Evolutionary conservation across 2,797 vertebrate genomes (phyloP).

Genomic region (Pantherophis alleghaniensis): DNA sequence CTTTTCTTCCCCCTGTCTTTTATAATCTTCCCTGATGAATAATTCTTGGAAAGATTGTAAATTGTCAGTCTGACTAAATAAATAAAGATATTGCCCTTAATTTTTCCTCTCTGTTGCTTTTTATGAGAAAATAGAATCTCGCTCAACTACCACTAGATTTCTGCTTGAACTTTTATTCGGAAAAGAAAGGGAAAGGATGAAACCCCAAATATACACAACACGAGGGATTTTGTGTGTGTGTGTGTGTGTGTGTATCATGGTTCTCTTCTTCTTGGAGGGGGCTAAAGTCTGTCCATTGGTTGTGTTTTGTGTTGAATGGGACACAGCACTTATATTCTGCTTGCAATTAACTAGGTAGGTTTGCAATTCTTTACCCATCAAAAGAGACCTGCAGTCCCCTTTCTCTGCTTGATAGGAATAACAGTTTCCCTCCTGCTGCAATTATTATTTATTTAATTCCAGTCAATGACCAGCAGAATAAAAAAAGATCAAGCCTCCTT

Average conservation of each 20-base stretch:
- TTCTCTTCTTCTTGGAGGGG: neutral
- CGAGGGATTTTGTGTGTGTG: fast-evolving
- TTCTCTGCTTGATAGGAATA: neutral
- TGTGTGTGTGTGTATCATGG: neutral
- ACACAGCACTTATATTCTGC: neutral
- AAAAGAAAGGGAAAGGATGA: neutral
- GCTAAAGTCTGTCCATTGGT: neutral
- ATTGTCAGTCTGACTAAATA: neutral
- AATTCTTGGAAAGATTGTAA: neutral
- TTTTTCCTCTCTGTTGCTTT: neutral
- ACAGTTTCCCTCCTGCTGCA: neutral
- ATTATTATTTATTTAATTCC: neutral
- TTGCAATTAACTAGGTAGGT: neutral
- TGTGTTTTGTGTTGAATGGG: neutral
- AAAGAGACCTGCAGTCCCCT: neutral
- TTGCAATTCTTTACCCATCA: neutral
- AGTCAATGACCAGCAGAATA: neutral
- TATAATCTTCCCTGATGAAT: neutral
- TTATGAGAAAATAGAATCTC: neutral
- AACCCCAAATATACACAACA: neutral
- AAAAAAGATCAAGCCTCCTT: neutral
- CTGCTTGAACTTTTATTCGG: neutral
- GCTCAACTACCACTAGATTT: neutral
- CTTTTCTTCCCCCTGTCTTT: neutral
- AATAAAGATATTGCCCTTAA: neutral